A percentile compares a stretch with the other conserved stretches of the same genome.
phyloP scores from a whole-genome alignment of 2,888 invertebrate genomes.

The Ectemnius lituratus region DNA sequence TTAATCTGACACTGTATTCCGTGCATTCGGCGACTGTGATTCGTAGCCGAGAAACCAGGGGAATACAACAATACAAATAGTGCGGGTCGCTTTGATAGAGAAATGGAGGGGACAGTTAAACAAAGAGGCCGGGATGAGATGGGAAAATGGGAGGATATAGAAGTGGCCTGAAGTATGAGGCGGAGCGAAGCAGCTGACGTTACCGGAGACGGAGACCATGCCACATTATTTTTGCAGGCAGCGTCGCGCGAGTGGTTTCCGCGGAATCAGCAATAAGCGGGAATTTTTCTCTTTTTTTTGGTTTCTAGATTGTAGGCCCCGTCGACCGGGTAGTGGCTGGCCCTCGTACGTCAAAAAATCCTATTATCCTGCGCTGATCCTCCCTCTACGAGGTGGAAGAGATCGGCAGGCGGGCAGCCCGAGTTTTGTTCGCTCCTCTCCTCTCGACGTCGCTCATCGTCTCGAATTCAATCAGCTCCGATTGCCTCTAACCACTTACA shows the following conservation, averaged over 20 bases:
- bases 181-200: slow-evolving; percentile 68
- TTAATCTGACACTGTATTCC: too few species aligned
- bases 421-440: slow-evolving; percentile 61
- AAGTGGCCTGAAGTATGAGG: slow-evolving; percentile 65
- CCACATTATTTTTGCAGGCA: slow-evolving; percentile 73
- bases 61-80: too few species aligned
- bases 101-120: neutral
- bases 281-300: slow-evolving; percentile 36
- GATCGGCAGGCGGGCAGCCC: slow-evolving; percentile 46
- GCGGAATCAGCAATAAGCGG: slow-evolving; percentile 71
- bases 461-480: slow-evolving; percentile 57
- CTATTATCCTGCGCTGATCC: slow-evolving; percentile 62
- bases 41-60: too few species aligned
- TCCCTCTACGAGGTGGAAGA: slow-evolving; percentile 56
- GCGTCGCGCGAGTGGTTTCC: slow-evolving; percentile 65
- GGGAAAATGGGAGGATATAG: slow-evolving; percentile 44
- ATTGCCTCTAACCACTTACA: slow-evolving; percentile 37
- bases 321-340: slow-evolving; percentile 31
- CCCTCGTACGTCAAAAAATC: slow-evolving; percentile 63
- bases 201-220: slow-evolving; percentile 62
- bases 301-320: slow-evolving; percentile 17
- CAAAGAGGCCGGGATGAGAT: slow-evolving; percentile 11
- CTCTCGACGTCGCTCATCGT: slow-evolving; percentile 60
- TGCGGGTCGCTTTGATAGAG: too few species aligned
- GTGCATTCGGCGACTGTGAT: too few species aligned